Conservation (phyloP, 2,113 vertebrate species). For the Ramphastos sulfuratus region DNA sequence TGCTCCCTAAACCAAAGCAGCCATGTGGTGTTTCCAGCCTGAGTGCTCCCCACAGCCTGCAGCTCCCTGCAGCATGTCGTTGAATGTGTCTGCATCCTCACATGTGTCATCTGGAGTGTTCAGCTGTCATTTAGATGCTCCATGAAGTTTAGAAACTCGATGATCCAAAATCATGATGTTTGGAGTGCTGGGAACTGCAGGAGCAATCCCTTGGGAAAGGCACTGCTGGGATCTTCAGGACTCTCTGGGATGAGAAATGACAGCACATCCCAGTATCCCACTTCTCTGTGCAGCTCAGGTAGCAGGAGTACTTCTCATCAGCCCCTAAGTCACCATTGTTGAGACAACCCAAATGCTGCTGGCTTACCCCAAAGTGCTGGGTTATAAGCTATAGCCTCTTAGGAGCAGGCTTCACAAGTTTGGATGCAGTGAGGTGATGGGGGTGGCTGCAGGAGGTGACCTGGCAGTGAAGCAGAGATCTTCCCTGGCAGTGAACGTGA, state of each 20-base stretch:
- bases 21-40: fast-evolving
- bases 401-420: background rate
- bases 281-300: background rate
- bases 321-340: background rate
- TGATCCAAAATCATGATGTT: background rate
- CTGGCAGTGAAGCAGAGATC: background rate
- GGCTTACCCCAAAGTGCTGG: background rate
- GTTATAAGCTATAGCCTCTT: background rate
- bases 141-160: background rate
- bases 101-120: background rate
- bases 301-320: background rate
- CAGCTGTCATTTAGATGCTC: background rate
- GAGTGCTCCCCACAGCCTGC: background rate
- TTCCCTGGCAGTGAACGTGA: background rate
- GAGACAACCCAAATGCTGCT: background rate
- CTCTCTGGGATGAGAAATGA: background rate
- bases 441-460: background rate
- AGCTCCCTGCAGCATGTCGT: background rate
- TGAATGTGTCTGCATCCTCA: background rate
- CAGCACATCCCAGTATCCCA: fast-evolving
- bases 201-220: background rate
- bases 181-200: background rate
- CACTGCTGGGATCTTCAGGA: background rate
- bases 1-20: background rate
- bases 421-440: fast-evolving